Evolutionary conservation across 2,797 vertebrate species (phyloP), one percentile per base, ranked within the genome.

Genomic region (Lateolabrax maculatus): DNA sequence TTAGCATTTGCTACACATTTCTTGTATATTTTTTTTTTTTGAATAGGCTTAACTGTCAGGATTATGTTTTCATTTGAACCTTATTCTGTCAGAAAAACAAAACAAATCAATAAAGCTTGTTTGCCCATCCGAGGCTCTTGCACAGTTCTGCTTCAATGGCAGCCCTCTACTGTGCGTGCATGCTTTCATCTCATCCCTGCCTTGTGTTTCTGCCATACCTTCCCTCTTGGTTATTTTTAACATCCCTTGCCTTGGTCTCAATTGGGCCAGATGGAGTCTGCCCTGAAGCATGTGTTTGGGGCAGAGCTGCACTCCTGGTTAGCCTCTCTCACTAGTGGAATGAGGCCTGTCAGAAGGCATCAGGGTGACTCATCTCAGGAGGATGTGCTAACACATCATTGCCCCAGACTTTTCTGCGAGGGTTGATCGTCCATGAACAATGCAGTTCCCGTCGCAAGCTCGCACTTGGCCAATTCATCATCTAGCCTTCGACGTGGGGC

Each of bases 261-360:
- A 94, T 92, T 92, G 89, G 88, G 87, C 88, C 90, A 92, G 90
- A 93, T 94, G 89, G 90, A 93, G 90, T 87, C 79, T 90, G 90
- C 83, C 92, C 92, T 80, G 87, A 61, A 93, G 93, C 90, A 90
- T 91, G 89, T 90, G 92, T 93, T 92, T 90, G 87, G 93, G 93
- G 91, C 82, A 41, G 82, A 88, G 90, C 84, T 80, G 77, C 85
- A 79, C 89, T 93, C 86, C 91, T 89, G 88, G 86, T 93, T 93
- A 87, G 90, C 87, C 89, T 88, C 81, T 84, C 90, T 92, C 91
- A 90, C 92, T 87, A 82, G 85, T 90, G 90, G 90, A 93, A 93
- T 80, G 87, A 94, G 81, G 84, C 81, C 91, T 94, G 94, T 94
- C 94, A 93, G 79, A 92, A 94, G 81, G 85, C 90, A 94, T 95